Evolutionary conservation across 2,797 vertebrate genomes (phyloP).

Genomic region (Oreonectes daqikongensis): DNA sequence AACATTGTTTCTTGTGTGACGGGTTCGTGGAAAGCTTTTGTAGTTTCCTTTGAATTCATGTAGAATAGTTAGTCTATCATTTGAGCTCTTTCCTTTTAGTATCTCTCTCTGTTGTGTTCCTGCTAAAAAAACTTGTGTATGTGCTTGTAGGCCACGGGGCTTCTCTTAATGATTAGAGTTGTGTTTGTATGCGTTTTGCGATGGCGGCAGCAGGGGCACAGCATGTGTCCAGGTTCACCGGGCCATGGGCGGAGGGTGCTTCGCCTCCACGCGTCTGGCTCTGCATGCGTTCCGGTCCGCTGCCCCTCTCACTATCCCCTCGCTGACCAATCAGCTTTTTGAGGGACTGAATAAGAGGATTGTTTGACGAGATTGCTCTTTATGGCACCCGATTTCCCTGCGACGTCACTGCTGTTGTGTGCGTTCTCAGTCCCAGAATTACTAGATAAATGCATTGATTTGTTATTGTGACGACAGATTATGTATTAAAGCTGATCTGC

Average conservation of each 20-base stretch:
- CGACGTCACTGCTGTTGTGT: neutral
- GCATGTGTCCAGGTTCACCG: constrained; percentile 49
- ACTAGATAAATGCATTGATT: neutral
- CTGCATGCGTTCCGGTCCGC: constrained; percentile 28
- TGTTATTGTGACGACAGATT: neutral
- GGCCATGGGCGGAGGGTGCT: constrained; percentile 50
- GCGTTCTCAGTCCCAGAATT: neutral
- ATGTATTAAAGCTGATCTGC: neutral
- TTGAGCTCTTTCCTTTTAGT: neutral
- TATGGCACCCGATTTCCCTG: neutral
- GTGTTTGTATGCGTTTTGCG: constrained; percentile 28
- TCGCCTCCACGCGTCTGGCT: constrained; percentile 31
- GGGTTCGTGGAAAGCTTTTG: neutral
- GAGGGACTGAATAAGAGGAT: constrained; percentile 54
- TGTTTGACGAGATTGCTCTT: constrained; percentile 42
- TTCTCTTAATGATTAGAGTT: constrained; percentile 28
- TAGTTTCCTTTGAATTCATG: neutral
- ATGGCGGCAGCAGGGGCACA: constrained; percentile 26
- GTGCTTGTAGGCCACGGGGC: constrained; percentile 20
- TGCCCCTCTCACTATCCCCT: constrained; percentile 29
- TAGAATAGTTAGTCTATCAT: neutral
- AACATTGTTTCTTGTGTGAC: neutral
- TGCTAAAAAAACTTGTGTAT: constrained; percentile 16
- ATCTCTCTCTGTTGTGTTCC: neutral
- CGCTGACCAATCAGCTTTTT: constrained; percentile 21